Evolutionary conservation across 2,797 vertebrate genomes (phyloP).

Genomic region (Takifugu ocellatus): DNA sequence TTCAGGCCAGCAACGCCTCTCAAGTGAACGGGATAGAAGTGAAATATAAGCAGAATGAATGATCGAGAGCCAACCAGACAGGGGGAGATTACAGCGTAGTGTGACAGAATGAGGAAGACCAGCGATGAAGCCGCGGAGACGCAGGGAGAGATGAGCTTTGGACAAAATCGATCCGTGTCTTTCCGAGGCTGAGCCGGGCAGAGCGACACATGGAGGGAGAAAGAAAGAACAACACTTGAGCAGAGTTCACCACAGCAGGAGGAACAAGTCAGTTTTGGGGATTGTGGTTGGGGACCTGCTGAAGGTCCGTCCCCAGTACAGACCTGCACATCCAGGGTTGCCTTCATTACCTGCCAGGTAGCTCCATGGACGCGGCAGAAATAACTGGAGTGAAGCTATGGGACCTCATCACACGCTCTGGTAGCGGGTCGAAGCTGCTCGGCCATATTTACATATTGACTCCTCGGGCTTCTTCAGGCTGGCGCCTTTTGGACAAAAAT

Average conservation of each 20-base stretch:
- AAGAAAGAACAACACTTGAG: too few relatives aligned
- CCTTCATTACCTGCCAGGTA: too few relatives aligned
- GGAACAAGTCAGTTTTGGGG: too few relatives aligned
- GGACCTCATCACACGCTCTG: too few relatives aligned
- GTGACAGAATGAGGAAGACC: constrained; percentile 43
- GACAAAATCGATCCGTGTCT: constrained; percentile 29
- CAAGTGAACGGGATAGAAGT: constrained; percentile 23
- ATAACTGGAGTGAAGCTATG: too few relatives aligned
- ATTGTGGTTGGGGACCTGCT: background rate
- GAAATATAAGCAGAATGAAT: constrained; percentile 47
- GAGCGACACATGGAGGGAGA: too few relatives aligned
- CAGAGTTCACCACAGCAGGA: too few relatives aligned
- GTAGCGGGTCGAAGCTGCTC: too few relatives aligned
- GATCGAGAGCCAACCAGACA: constrained; percentile 48
- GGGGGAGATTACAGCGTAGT: constrained; percentile 51
- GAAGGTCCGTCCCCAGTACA: background rate
- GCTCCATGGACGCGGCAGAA: too few relatives aligned
- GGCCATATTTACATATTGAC: too few relatives aligned
- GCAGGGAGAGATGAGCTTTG: constrained; percentile 46
- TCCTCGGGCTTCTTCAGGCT: too few relatives aligned
- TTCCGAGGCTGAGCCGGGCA: background rate
- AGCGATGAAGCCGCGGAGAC: constrained; percentile 49
- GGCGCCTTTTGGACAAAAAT: too few relatives aligned
- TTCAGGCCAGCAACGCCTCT: constrained; percentile 27
- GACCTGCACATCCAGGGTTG: background rate